Evolutionary conservation across 2,797 vertebrate species (phyloP), one percentile per base, ranked within the genome.

Genomic region (Gambusia yucatana): DNA sequence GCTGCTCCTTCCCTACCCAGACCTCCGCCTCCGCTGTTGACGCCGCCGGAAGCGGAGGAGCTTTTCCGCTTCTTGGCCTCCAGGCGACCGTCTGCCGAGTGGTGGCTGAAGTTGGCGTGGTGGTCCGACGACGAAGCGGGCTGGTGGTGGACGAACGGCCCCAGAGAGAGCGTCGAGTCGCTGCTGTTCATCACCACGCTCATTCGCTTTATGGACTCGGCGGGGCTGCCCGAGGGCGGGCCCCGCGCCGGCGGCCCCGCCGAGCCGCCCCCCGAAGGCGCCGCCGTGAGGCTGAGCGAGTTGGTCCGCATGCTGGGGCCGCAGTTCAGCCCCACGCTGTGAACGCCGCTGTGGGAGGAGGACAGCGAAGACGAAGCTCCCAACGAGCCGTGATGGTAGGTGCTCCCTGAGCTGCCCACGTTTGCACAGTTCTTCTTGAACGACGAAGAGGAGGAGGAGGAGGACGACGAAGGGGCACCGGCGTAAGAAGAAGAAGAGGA

Each of bases 141-240:
- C 81, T 93, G 94, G 82, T 95, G 98, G 93, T 99, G 98, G 79
- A 99, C 96, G 59, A 99, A 99, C 0, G 98, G 98, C 78, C 98
- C 98, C 22, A 99, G 95, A 11, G 98, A 99, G 63, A 99, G 98
- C 0, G 97, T 99, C 84, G 98, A 99, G 93, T 99, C 97, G 0
- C 98, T 95, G 92, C 98, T 99, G 96, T 99, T 99, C 96, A 99
- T 98, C 93, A 99, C 96, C 85, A 99, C 98, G 46, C 98, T 99
- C 98, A 99, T 99, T 84, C 98, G 97, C 89, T 98, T 99, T 91
- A 99, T 99, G 76, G 98, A 96, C 87, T 99, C 98, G 3, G 97
- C 97, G 4, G 98, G 97, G 96, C 96, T 99, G 87, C 97, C 97
- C 0, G 96, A 95, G 0, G 95, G 95, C 85, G 97, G 97, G 10